A percentile compares a stretch with the other conserved stretches of the same genome.
These are phyloP conservation scores for Eumeta japonica DNA, from an alignment of 1,140 invertebrate genomes.

Conservation along the genomic window DNA sequence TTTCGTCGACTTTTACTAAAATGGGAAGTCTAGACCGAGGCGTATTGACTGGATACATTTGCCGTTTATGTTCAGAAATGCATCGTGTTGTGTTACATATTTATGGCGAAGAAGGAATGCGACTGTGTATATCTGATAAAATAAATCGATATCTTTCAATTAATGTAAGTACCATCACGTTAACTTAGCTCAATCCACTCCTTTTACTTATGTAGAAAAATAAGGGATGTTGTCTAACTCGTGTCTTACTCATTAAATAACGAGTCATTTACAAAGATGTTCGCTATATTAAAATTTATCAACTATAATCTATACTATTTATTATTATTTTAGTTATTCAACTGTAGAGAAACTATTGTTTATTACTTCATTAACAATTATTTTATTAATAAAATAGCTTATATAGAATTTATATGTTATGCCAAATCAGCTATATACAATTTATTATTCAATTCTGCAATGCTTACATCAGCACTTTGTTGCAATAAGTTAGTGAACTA, in stretches of 20 bases:
- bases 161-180: conserved; percentile 57
- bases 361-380: background rate
- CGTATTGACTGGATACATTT: conserved; percentile 74
- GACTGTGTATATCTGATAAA: conserved; percentile 70
- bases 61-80: conserved; percentile 77
- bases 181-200: background rate
- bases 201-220: background rate
- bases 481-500: too few species aligned
- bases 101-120: conserved; percentile 72
- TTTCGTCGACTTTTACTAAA: conserved; percentile 12
- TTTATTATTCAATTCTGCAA: conserved; percentile 22
- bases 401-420: background rate
- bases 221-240: background rate
- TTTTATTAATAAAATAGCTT: background rate
- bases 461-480: too few species aligned
- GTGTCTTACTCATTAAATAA: background rate
- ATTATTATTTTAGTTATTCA: background rate
- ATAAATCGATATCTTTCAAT: conserved; percentile 75
- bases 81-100: conserved; percentile 75
- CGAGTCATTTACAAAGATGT: background rate
- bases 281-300: background rate
- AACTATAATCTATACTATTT: background rate
- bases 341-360: background rate
- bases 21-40: conserved; percentile 77
- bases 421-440: background rate